These are phyloP conservation scores for Pampusana beccarii DNA, from an alignment of 2,113 vertebrate genomes.

Conservation along the genomic window DNA sequence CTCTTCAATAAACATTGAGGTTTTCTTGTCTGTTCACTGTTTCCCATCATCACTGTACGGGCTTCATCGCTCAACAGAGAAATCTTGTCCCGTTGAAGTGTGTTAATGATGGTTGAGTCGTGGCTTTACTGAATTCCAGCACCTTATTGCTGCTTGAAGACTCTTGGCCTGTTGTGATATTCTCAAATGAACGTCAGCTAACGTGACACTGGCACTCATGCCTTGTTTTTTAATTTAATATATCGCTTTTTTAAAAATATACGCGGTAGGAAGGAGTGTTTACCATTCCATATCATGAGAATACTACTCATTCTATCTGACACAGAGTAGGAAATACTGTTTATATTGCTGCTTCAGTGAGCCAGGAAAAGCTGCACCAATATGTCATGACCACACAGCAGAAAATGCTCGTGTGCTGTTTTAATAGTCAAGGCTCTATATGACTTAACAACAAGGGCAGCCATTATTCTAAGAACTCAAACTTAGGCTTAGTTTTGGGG, in stretches of 20 bases:
- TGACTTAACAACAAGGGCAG: neutral
- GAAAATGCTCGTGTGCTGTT: neutral
- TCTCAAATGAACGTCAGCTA: neutral
- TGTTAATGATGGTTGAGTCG: neutral
- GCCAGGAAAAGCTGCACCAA: neutral
- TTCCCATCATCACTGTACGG: accelerated
- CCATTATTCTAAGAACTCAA: neutral
- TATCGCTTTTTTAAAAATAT: conserved; percentile 19
- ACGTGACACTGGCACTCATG: neutral
- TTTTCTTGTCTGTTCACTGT: neutral
- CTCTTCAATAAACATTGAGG: neutral
- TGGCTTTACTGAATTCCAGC: neutral
- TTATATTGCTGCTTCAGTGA: conserved; percentile 43
- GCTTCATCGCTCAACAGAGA: neutral
- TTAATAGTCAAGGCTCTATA: neutral
- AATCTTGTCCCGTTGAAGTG: neutral
- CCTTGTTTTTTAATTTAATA: neutral
- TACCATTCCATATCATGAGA: neutral
- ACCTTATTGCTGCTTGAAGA: neutral
- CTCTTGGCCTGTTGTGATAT: neutral
- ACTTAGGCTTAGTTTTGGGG: neutral
- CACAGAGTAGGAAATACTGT: neutral
- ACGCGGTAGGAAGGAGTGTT: neutral
- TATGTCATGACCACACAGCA: neutral
- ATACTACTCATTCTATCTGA: neutral